Base-by-base conservation (phyloP, 2,113 vertebrate genomes). In the Ornithorhynchus anatinus region DNA sequence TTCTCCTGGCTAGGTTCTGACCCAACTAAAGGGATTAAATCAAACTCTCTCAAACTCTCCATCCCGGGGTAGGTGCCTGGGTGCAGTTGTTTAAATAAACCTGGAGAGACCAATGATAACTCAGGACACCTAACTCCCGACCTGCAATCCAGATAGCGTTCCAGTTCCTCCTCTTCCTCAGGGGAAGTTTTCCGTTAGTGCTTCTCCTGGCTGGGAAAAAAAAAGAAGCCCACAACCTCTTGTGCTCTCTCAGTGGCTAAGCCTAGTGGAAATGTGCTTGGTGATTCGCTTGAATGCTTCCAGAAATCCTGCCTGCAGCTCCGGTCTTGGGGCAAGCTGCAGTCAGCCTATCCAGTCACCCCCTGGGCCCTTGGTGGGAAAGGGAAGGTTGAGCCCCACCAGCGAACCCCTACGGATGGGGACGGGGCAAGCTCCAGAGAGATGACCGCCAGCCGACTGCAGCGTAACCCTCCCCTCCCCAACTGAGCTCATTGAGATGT, bases 261-360 rank as follows among this genome's bases (percentile, higher is more conserved):
- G 73, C 8, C 54, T 64, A 72, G 56, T 62, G 53, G 50, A 82
- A 72, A 85, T 90, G 87, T 92, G 89, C 85, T 92, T 87, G 71
- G 79, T 61, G 32, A 76, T 78, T 71, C 15, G 40, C 32, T 71
- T 59, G 58, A 35, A 64, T n/a, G 53, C 67, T 61, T 61, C 83
- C 44, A 69, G 73, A 61, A 39, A 52, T 43, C 29, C 2, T 14
- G 36, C 38, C 32, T 8, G 8, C 9, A 23, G 27, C 25, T 52
- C 20, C 19, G 48, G 7, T 13, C 0, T 4, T n/a, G 19, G 19
- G 32, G 29, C 57, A 58, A 10, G 45, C 20, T 19, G 2, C 47
- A 66, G 27, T 51, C 20, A 5, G 12, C 25, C 25, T 10, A 8
- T 7, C 8, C 23, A 19, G 8, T 29, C 31, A 19, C 25, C 15